Evolutionary conservation across 2,797 vertebrate species (phyloP).

Genomic region (Mormyrus proboscirostris): DNA sequence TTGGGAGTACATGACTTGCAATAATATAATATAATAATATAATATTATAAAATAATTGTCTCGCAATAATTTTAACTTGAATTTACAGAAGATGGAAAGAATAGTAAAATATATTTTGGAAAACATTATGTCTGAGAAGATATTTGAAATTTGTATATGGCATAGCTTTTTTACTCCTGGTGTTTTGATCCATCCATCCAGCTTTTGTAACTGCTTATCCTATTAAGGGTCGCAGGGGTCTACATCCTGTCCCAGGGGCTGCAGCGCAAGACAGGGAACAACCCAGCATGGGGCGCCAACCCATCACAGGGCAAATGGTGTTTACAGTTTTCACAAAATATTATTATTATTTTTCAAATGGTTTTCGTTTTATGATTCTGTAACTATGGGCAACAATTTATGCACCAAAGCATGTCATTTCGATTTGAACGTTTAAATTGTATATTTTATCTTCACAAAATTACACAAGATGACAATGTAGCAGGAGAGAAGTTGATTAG

Average conservation of each 20-base stretch:
- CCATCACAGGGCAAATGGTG: not conserved
- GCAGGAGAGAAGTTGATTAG: not conserved
- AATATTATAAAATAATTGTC: not conserved
- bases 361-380: not conserved
- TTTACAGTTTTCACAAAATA: not conserved
- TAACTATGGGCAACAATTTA: not conserved
- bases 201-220: not conserved
- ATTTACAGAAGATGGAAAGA: not conserved
- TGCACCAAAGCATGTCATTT: not conserved
- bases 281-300: not conserved
- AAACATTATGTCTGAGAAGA: not conserved
- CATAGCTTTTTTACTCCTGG: not conserved
- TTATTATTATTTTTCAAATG: not conserved
- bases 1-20: too few relatives aligned
- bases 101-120: not conserved
- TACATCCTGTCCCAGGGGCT: not conserved
- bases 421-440: not conserved
- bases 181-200: not conserved
- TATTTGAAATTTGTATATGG: not conserved
- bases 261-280: not conserved
- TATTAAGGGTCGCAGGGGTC: not conserved
- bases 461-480: not conserved
- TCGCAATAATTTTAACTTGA: not conserved
- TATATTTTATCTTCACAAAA: not conserved
- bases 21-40: too few relatives aligned